Percentiles rank a stretch among this genome's conserved stretches.
Conservation (phyloP, 2,888 invertebrate genomes). For the Camptogramma bilineatum region DNA sequence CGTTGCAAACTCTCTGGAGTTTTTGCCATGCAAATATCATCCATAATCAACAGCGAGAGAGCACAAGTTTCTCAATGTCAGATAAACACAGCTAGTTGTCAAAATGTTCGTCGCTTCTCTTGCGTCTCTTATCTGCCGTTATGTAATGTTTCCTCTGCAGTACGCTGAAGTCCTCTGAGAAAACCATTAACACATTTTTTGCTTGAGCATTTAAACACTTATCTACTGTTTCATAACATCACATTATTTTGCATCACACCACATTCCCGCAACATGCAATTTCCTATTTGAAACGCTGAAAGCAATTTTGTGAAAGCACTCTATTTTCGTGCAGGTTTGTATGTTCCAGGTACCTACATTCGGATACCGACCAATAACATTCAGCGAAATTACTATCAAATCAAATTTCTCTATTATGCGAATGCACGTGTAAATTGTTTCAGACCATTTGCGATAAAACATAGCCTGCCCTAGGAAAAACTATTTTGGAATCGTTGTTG, state of each 20-base stretch:
- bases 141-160: neutral
- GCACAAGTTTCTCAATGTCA: slow-evolving; percentile 28
- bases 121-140: neutral
- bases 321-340: slow-evolving; percentile 47
- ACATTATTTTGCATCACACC: slow-evolving; percentile 29
- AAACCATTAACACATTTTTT: neutral
- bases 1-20: slow-evolving; percentile 30
- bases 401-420: neutral
- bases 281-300: slow-evolving; percentile 52
- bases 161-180: slow-evolving; percentile 1
- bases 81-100: slow-evolving; percentile 4
- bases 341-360: slow-evolving; percentile 29
- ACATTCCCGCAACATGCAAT: slow-evolving; percentile 48
- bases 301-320: slow-evolving; percentile 55
- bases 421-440: neutral
- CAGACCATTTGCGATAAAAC: neutral
- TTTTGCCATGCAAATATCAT: slow-evolving; percentile 35
- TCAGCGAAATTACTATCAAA: slow-evolving; percentile 16
- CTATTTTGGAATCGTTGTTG: neutral
- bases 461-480: neutral
- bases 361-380: slow-evolving; percentile 19
- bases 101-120: neutral
- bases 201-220: neutral
- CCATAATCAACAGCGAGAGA: slow-evolving; percentile 16
- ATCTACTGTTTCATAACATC: slow-evolving; percentile 10